A percentile compares a stretch with the other conserved stretches of the same genome.
Evolutionary conservation across 2,888 invertebrate genomes (phyloP).

Genomic region (Gari tellinella): DNA sequence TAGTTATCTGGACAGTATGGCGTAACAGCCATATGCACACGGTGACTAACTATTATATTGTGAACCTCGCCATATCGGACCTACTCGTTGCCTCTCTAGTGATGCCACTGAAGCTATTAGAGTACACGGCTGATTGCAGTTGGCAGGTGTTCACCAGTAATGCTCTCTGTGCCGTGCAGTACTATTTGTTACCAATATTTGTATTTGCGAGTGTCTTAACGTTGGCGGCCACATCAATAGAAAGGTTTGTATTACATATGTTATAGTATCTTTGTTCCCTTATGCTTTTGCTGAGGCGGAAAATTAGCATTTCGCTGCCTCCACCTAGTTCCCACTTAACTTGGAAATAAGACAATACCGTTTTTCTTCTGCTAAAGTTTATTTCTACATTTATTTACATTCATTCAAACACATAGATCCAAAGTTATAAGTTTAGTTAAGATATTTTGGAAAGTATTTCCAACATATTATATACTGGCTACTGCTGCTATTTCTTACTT

Average conservation of each 20-base stretch:
- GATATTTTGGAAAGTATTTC: too few species aligned
- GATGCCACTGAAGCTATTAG: constrained; percentile 85
- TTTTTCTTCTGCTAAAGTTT: too few species aligned
- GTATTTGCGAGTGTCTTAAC: constrained; percentile 85
- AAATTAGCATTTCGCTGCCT: too few species aligned
- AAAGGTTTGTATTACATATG: constrained; percentile 81
- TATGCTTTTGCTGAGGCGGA: too few species aligned
- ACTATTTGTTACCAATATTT: constrained; percentile 84
- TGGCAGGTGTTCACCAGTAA: constrained; percentile 83
- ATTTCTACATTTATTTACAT: too few species aligned
- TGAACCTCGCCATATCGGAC: constrained; percentile 84
- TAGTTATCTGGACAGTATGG: constrained; percentile 84
- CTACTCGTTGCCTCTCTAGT: constrained; percentile 84
- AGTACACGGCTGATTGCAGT: constrained; percentile 84
- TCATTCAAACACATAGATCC: too few species aligned
- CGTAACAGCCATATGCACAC: constrained; percentile 85
- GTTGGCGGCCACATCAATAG: constrained; percentile 85
- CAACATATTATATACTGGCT: too few species aligned
- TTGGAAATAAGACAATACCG: too few species aligned
- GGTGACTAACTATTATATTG: constrained; percentile 85
- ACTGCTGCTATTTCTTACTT: too few species aligned
- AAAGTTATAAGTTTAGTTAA: too few species aligned
- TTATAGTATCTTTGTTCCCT: too few species aligned
- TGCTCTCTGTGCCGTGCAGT: constrained; percentile 82
- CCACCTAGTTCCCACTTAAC: too few species aligned